Evolutionary conservation across 2,113 vertebrate species (phyloP).

Genomic region (Callopanchax toddi): DNA sequence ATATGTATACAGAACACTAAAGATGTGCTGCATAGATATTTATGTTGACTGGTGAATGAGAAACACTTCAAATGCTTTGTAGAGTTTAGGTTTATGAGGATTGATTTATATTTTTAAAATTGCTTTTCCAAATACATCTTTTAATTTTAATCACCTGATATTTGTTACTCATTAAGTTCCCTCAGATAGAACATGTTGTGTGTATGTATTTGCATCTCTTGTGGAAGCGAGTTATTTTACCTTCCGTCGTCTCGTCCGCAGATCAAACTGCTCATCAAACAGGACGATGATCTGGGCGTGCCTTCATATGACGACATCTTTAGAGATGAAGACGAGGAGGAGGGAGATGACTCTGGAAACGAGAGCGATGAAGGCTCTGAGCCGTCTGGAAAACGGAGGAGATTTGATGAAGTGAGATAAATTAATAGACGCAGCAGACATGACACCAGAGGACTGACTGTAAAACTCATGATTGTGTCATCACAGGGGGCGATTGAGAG

Average conservation of each 20-base stretch:
- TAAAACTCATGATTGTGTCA: not conserved
- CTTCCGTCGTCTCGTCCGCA: conserved; percentile 46
- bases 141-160: too few relatives aligned
- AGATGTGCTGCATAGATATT: too few relatives aligned
- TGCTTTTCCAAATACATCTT: too few relatives aligned
- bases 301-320: conserved; percentile 96
- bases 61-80: too few relatives aligned
- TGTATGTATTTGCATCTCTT: not conserved
- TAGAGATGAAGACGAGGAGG: conserved; percentile 86
- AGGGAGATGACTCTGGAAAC: conserved; percentile 84
- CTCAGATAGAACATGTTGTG: too few relatives aligned
- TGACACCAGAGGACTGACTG: not conserved
- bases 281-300: conserved; percentile 90
- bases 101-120: too few relatives aligned
- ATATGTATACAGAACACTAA: too few relatives aligned
- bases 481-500: conserved; percentile 86
- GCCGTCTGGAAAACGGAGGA: conserved; percentile 90
- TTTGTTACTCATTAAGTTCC: too few relatives aligned
- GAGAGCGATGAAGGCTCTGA: conserved; percentile 86
- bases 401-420: conserved; percentile 86
- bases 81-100: too few relatives aligned
- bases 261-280: conserved; percentile 95
- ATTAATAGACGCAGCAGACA: not conserved
- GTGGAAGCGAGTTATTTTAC: not conserved
- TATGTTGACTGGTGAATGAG: too few relatives aligned